Evolutionary conservation across 2,797 vertebrate genomes (phyloP), one percentile per base, ranked within the genome.

Genomic region (Iguana delicatissima): DNA sequence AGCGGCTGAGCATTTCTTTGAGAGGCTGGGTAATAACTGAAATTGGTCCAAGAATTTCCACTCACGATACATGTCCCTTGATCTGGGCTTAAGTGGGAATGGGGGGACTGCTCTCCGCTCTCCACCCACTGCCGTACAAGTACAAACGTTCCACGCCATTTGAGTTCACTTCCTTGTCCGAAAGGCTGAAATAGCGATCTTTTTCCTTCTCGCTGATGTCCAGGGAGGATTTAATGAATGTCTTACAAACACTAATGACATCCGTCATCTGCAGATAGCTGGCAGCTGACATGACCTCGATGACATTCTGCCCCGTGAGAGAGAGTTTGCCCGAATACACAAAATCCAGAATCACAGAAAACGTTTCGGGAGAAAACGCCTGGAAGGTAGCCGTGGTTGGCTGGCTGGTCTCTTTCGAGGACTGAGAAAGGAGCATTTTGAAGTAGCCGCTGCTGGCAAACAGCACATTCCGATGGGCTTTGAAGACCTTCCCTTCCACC

Each of bases 191-290:
- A 86, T 98, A 98, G 1, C 97, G 97, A 91, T 98, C 97, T 89
- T 97, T 98, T 83, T 98, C 97, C 92, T 98, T 98, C 94, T 98
- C 97, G 0, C 98, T 99, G 94, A 99, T 99, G 94, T 99, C 99
- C 95, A 99, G 95, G 0, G 99, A 99, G 0, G 99, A 99, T 94
- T 99, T 99, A 62, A 99, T 99, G 95, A 99, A 99, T 64, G 98
- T 98, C 95, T 99, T 99, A 93, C 99, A 99, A 84, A 99, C 99
- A 2, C 97, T 98, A 94, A 99, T 99, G 76, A 99, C 98, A 0
- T 99, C 99, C 4, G 99, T 99, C 98, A 99, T 99, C 97, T 99
- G 99, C 94, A 99, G 96, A 80, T 99, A 99, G 96, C 99, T 99
- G 74, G 99, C 99, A 0, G 99, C 99, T 0, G 99, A 99, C 99